Percentiles rank a stretch among this genome's conserved stretches.
Conservation (phyloP, 2,888 invertebrate species). For the Eristalinus aeneus region DNA sequence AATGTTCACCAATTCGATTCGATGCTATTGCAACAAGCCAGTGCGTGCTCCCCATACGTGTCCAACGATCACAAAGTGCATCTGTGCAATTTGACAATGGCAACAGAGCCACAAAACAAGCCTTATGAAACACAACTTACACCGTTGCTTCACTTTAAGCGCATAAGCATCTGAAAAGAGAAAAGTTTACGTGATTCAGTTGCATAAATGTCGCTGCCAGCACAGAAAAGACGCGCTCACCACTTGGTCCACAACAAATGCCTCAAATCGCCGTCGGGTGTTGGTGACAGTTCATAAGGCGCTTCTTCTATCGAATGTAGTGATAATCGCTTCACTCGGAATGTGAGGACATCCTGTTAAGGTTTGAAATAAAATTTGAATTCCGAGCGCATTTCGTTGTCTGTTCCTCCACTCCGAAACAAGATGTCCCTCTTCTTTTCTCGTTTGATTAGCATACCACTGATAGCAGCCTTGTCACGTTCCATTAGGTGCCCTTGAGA, state of each 20-base stretch:
- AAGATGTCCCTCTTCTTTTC: neutral
- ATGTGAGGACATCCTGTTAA: too few species aligned
- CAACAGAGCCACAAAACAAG: neutral
- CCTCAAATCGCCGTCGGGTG: too few species aligned
- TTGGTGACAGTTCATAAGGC: neutral
- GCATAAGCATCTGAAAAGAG: too few species aligned
- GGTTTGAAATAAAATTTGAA: neutral
- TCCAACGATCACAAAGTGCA: too few species aligned
- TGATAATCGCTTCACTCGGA: neutral
- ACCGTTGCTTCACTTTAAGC: neutral
- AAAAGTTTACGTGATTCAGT: neutral
- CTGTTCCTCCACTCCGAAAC: neutral
- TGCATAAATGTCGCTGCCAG: neutral
- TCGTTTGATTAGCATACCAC: neutral
- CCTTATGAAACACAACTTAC: neutral
- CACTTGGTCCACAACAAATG: neutral
- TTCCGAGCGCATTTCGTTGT: neutral
- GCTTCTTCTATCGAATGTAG: neutral
- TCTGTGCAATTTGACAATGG: neutral
- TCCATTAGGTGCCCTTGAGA: neutral
- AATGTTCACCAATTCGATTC: too few species aligned
- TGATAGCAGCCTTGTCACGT: neutral
- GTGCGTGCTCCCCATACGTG: too few species aligned
- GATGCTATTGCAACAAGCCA: too few species aligned
- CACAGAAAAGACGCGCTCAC: neutral